Evolutionary conservation across 2,888 invertebrate genomes (phyloP).

Genomic region (Melipona bicolor): DNA sequence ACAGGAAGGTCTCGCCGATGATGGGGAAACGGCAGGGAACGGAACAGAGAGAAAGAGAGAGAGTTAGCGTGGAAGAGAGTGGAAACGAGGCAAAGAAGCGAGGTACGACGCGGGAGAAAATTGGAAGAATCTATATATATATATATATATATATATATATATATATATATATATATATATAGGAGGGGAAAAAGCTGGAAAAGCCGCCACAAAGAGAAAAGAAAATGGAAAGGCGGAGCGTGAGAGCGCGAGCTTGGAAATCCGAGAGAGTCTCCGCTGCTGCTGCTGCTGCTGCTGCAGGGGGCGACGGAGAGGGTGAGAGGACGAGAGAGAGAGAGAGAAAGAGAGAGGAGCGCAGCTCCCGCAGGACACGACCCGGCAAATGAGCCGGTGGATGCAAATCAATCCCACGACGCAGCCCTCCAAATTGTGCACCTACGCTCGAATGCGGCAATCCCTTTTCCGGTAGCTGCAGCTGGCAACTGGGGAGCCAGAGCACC

Average conservation of each 20-base stretch:
- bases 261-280: too few species aligned
- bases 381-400: constrained; percentile 83
- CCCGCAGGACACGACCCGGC: constrained; percentile 79
- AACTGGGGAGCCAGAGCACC: constrained; percentile 31
- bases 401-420: constrained; percentile 80
- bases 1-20: background rate
- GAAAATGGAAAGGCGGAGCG: constrained; percentile 19
- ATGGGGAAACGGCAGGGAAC: background rate
- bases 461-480: constrained; percentile 69
- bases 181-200: constrained; percentile 12
- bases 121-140: constrained; percentile 11
- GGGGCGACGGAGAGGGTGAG: too few species aligned
- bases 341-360: constrained; percentile 16
- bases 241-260: background rate
- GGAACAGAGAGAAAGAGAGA: background rate
- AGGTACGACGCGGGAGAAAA: constrained; percentile 31
- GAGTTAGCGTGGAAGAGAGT: too few species aligned
- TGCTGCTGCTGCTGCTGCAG: too few species aligned
- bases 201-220: constrained; percentile 13
- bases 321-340: background rate
- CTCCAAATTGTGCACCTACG: constrained; percentile 78
- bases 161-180: too few species aligned
- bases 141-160: too few species aligned
- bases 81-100: background rate
- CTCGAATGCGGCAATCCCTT: constrained; percentile 80